Evolutionary conservation across 1,140 invertebrate genomes (phyloP).

Genomic region (Hormaphis cornu): DNA sequence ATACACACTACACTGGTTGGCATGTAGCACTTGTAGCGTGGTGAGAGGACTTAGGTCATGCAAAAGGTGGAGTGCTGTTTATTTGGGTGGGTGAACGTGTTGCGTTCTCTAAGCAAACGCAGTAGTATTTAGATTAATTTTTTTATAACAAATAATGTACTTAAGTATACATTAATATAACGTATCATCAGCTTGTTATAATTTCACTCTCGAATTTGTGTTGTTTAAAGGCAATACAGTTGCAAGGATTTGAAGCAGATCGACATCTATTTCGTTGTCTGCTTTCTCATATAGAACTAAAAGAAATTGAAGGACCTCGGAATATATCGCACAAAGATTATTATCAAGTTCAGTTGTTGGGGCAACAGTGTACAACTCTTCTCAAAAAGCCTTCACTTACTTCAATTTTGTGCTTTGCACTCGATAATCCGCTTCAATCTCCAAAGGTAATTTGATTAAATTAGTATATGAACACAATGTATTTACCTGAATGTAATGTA

Average conservation of each 20-base stretch:
- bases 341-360: conserved; percentile 61
- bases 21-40: too few relatives aligned
- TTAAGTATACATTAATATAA: too few relatives aligned
- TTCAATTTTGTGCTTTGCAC: conserved; percentile 67
- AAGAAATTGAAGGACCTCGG: conserved; percentile 49
- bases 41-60: too few relatives aligned
- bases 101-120: too few relatives aligned
- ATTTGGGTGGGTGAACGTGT: too few relatives aligned
- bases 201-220: too few relatives aligned
- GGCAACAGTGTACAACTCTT: conserved; percentile 59
- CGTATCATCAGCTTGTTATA: too few relatives aligned
- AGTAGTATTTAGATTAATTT: too few relatives aligned
- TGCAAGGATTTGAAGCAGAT: conserved; percentile 76
- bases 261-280: conserved; percentile 77
- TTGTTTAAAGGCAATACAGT: background rate
- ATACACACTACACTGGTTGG: too few relatives aligned
- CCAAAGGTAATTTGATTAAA: conserved; percentile 48
- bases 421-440: conserved; percentile 57
- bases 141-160: too few relatives aligned
- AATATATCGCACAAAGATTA: conserved; percentile 44
- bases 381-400: conserved; percentile 63
- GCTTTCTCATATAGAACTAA: conserved; percentile 60
- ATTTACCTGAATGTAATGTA: background rate
- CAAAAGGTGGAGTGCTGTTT: too few relatives aligned
- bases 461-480: background rate